Conservation (phyloP, 2,113 vertebrate genomes). For the Channa argus region DNA sequence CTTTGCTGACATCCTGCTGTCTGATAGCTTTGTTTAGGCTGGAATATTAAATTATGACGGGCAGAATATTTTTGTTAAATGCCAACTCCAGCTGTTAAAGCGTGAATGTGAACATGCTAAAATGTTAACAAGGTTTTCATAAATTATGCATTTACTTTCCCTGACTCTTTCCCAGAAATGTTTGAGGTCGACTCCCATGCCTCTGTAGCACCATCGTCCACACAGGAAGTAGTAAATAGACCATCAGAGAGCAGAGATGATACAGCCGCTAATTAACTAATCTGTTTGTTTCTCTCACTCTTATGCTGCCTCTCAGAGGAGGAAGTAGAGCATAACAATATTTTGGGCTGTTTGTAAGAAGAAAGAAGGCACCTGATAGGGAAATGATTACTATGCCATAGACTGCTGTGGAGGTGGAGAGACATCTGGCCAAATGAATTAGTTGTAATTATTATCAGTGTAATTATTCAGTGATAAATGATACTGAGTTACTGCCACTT, state of each 20-base stretch:
- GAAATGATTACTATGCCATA: conserved; percentile 16
- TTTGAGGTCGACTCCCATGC: not conserved
- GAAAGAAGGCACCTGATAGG: conserved; percentile 28
- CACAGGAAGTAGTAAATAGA: not conserved
- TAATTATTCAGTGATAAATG: conserved; percentile 19
- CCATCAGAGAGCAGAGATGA: conserved; percentile 24
- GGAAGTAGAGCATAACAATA: conserved; percentile 21
- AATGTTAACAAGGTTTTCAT: conserved; percentile 13
- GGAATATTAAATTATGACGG: not conserved
- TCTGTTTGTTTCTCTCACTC: not conserved
- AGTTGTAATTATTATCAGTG: no score
- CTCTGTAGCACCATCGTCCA: not conserved
- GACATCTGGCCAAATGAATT: conserved; percentile 29
- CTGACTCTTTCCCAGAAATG: not conserved
- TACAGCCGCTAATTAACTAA: conserved; percentile 11
- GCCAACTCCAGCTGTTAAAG: not conserved
- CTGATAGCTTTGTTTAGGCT: conserved; percentile 1
- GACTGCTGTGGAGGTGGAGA: conserved; percentile 5
- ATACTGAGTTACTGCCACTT: not conserved
- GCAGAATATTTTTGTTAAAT: not conserved
- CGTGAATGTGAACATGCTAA: conserved; percentile 6
- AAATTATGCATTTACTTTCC: not conserved
- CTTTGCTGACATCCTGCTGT: not conserved
- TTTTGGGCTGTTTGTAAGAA: conserved; percentile 35
- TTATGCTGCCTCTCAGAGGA: conserved; percentile 3